A percentile compares a stretch with the other conserved stretches of the same genome.
phyloP scores from a whole-genome alignment of 2,113 vertebrate species.

The Sarotherodon lohbergeri region DNA sequence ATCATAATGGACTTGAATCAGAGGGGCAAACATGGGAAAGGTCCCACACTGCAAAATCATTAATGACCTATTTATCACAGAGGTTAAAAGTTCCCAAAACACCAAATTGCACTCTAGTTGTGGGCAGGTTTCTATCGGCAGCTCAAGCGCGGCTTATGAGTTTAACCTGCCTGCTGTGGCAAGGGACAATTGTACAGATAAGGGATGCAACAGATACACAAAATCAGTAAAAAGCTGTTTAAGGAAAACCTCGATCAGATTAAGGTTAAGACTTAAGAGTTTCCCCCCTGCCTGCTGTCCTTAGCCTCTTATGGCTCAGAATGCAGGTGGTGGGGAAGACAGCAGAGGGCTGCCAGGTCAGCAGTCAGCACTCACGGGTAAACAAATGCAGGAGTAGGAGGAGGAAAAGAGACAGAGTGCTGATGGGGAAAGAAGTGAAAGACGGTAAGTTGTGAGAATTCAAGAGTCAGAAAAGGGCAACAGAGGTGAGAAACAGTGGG shows the following conservation, averaged over 20 bases:
- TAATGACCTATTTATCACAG: not conserved
- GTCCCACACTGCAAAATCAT: not conserved
- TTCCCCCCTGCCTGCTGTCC: not conserved
- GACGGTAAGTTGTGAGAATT: not conserved
- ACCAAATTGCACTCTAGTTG: conserved; percentile 8
- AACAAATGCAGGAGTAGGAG: conserved; percentile 16
- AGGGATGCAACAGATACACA: conserved; percentile 18
- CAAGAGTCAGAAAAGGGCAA: not conserved
- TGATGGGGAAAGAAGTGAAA: not conserved
- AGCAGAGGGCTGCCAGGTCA: conserved; percentile 40
- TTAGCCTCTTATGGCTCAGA: not conserved
- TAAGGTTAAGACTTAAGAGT: conserved; percentile 11
- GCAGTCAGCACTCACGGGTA: conserved; percentile 15
- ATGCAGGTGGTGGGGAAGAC: conserved; percentile 25
- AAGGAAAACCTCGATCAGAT: conserved; percentile 29
- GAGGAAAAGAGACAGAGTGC: not conserved
- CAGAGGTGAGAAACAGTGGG: not conserved
- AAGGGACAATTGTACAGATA: not conserved
- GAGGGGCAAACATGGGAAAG: not conserved
- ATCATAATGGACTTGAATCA: not conserved
- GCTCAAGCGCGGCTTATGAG: conserved; percentile 11
- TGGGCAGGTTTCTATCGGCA: conserved; percentile 18
- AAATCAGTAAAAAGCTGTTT: conserved; percentile 1
- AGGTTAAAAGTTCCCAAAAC: not conserved
- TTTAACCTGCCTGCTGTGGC: conserved; percentile 5